A percentile compares a stretch with the other conserved stretches of the same genome.
Conservation (phyloP, 2,113 vertebrate genomes). For the Alligator mississippiensis region DNA sequence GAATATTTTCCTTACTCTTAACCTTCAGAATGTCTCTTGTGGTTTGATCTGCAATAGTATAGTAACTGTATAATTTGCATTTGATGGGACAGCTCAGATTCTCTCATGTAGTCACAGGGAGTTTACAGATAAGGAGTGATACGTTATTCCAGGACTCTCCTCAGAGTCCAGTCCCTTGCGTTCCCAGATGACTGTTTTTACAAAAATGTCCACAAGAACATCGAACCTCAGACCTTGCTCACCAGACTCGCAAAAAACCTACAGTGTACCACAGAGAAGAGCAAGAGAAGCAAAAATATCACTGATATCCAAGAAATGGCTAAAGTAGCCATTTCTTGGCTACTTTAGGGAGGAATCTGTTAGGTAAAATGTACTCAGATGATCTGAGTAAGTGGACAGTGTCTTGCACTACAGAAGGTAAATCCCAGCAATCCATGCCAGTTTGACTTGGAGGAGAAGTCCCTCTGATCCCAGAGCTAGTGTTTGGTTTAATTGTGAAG, state of each 20-base stretch:
- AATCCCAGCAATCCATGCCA: fast-evolving
- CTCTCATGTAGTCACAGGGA: background rate
- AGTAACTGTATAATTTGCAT: too few relatives aligned
- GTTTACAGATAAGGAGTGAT: background rate
- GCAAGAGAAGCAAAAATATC: background rate
- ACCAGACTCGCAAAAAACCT: too few relatives aligned
- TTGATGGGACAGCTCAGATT: background rate
- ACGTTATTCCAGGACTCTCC: too few relatives aligned
- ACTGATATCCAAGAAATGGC: too few relatives aligned
- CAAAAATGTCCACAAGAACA: too few relatives aligned
- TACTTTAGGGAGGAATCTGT: background rate
- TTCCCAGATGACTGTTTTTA: too few relatives aligned
- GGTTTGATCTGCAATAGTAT: background rate
- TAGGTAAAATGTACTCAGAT: background rate
- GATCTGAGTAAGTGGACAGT: background rate
- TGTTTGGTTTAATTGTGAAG: too few relatives aligned
- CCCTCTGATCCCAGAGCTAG: too few relatives aligned
- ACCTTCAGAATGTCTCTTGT: background rate
- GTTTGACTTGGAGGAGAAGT: background rate
- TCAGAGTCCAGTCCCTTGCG: too few relatives aligned
- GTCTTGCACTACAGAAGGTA: background rate
- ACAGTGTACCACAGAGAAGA: background rate
- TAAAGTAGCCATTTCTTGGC: too few relatives aligned
- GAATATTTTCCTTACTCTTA: background rate
- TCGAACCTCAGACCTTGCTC: too few relatives aligned